These are phyloP conservation scores for Goniozus legneri DNA, from an alignment of 1,140 invertebrate species.

Conservation along the genomic window DNA sequence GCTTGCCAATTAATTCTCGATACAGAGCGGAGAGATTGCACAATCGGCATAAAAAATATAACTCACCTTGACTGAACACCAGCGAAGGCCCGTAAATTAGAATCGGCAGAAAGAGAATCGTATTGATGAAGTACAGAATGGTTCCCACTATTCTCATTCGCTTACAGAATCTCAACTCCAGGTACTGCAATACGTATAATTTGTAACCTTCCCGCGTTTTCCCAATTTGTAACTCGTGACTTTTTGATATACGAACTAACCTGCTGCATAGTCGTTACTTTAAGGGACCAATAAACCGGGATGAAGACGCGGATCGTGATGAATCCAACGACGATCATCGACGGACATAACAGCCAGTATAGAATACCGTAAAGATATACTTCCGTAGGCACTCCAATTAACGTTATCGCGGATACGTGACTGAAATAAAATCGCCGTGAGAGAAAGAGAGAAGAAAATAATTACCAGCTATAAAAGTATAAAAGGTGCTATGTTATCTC, in stretches of 20 bases:
- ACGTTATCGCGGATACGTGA: neutral
- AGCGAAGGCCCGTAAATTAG: slow-evolving; percentile 19
- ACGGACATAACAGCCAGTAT: neutral
- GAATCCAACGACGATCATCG: slow-evolving; percentile 3
- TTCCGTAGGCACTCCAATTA: neutral
- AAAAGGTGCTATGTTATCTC: too few relatives aligned
- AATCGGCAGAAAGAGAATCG: neutral
- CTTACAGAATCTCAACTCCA: neutral
- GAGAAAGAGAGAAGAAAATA: too few relatives aligned
- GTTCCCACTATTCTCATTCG: neutral
- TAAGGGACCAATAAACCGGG: neutral
- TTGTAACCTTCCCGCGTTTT: neutral
- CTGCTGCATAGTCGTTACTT: neutral
- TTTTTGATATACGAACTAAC: too few relatives aligned
- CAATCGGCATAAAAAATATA: too few relatives aligned
- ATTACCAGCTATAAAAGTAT: too few relatives aligned
- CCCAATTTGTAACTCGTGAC: neutral
- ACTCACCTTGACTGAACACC: slow-evolving; percentile 18
- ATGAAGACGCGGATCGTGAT: neutral
- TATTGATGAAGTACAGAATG: neutral
- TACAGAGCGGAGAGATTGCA: too few relatives aligned
- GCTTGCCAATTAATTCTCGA: too few relatives aligned
- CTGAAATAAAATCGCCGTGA: neutral
- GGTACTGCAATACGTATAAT: neutral
- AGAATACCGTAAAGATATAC: neutral